Base-by-base conservation (phyloP, 2,888 invertebrate species). In the Mythimna albipuncta region DNA sequence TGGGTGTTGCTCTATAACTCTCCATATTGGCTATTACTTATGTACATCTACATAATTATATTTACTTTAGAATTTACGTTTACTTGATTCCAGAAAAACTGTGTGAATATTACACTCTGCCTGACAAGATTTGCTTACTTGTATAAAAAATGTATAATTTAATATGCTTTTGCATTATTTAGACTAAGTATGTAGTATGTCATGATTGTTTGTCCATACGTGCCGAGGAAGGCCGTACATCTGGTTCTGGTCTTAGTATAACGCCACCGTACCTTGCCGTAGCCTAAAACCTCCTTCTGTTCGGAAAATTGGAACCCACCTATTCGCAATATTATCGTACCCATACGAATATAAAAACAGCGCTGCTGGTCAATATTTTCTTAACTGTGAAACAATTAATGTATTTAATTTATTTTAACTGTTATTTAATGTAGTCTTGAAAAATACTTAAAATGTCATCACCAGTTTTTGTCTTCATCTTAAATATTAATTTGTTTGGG, bases 201-300 rank as follows among this genome's bases (percentile, higher is more conserved):
- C 3, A 76, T 13, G 38, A 82, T 50, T 1, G 59, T 13, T 11
- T 68, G 52, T 0, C 63, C 47, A 6, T 41, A 59, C 0, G 81
- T 82, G 3, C 44, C 62, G 26, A 81, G 66, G 32, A 72, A 81
- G 2, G 83, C 83, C 3, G 68, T 85, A 55, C 85, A 82, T 35
- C 50, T 78, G 16, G 83, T 78, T 38, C 78, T 67, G 44, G 78
- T 64, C 10, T 69, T 78, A 44, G 61, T 19, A 10, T 76, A 84
- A 61, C 85, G 75, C 81, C 83, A 85, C 26, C 84, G 67, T 1
- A 62, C 57, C 50, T 66, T 84, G 35, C 77, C 84, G 1, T 57
- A 26, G 3, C 44, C 62, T 26, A 52, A 44, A 7, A 58, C 26
- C 3, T 64, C 32, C 52, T 74, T 82, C 26, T 85, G 83, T 19